Percentiles rank a stretch among this genome's conserved stretches.
phyloP scores from a whole-genome alignment of 2,888 invertebrate species.

The Coremacera marginata region DNA sequence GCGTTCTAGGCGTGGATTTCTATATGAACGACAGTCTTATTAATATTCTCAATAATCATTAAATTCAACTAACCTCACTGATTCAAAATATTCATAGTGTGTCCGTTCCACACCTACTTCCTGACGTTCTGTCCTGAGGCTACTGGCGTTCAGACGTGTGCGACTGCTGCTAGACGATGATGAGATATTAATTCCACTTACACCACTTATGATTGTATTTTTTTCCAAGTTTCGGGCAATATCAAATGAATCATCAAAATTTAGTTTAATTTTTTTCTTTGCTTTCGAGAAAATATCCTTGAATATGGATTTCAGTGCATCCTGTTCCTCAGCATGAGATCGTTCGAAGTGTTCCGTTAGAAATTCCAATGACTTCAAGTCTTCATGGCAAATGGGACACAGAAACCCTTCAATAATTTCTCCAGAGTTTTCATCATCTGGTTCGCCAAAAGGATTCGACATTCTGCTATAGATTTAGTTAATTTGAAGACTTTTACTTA shows the following conservation, averaged over 20 bases:
- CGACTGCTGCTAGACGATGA: constrained; percentile 48
- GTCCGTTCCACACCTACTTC: constrained; percentile 69
- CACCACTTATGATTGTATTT: constrained; percentile 66
- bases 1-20: constrained; percentile 83
- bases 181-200: constrained; percentile 19
- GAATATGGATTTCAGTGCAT: constrained; percentile 79
- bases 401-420: constrained; percentile 92
- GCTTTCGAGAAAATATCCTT: constrained; percentile 91
- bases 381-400: constrained; percentile 94
- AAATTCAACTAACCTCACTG: constrained; percentile 71
- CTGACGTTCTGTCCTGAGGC: constrained; percentile 64
- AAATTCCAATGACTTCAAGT: constrained; percentile 85
- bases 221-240: constrained; percentile 73
- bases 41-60: constrained; percentile 50
- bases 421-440: constrained; percentile 67
- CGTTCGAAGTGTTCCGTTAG: constrained; percentile 91
- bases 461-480: constrained; percentile 39
- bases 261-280: constrained; percentile 84
- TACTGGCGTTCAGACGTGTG: constrained; percentile 59
- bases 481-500: not conserved
- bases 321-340: constrained; percentile 88
- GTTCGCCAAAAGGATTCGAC: constrained; percentile 64
- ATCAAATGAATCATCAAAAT: constrained; percentile 78
- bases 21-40: not conserved
- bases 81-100: constrained; percentile 83